phyloP scores from a whole-genome alignment of 2,888 invertebrate species.

The Tinea trinotella region DNA sequence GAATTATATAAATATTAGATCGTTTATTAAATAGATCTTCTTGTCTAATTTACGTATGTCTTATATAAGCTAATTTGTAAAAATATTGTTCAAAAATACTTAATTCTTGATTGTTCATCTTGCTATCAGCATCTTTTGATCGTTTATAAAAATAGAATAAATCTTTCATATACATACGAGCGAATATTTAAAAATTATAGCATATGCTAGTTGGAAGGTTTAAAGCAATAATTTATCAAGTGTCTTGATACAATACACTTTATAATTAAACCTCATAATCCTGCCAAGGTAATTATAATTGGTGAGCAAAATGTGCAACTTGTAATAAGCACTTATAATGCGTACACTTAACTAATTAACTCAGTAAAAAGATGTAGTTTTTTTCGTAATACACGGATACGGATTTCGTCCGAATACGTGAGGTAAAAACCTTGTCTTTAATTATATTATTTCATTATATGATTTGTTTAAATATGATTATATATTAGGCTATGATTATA shows the following conservation, averaged over 20 bases:
- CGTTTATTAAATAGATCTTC: too few species aligned
- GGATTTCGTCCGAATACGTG: background rate
- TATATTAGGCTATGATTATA: too few species aligned
- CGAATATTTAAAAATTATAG: background rate
- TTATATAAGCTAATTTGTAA: too few species aligned
- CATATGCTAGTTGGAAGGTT: background rate
- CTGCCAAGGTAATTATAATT: constrained; percentile 17
- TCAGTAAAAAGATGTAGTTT: background rate
- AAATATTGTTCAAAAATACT: too few species aligned
- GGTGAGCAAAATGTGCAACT: constrained; percentile 3
- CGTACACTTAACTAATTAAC: constrained; percentile 9
- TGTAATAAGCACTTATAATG: constrained; percentile 4
- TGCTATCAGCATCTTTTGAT: background rate
- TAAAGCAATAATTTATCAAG: constrained; percentile 1
- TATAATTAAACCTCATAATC: constrained; percentile 31
- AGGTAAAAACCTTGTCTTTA: too few species aligned
- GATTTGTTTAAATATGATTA: too few species aligned
- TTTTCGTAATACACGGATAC: constrained; percentile 5
- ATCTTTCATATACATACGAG: background rate
- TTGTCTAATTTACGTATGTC: too few species aligned
- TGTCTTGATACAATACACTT: constrained; percentile 22
- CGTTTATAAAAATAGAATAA: background rate
- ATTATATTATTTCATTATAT: too few species aligned
- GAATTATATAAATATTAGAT: too few species aligned
- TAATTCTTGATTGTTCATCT: too few species aligned